phyloP scores from a whole-genome alignment of 2,888 invertebrate genomes.

The Nasonovia ribisnigri region DNA sequence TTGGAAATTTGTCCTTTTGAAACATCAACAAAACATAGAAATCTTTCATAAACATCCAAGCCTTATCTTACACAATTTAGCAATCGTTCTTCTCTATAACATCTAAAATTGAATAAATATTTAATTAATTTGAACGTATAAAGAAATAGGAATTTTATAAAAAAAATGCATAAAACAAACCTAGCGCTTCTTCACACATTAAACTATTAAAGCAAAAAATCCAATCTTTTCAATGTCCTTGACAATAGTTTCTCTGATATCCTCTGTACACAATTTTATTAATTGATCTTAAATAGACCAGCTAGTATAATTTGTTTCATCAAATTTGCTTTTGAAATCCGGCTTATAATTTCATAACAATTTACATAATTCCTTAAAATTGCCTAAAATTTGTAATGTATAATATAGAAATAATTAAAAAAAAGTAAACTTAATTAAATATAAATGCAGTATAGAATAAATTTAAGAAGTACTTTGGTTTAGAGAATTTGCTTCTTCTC shows the following conservation, averaged over 20 bases:
- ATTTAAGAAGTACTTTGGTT: too few species aligned
- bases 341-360: too few species aligned
- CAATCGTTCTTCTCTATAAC: not conserved
- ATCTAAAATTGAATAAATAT: not conserved
- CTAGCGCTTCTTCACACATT: not conserved
- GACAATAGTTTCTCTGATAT: not conserved
- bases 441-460: too few species aligned
- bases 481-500: too few species aligned
- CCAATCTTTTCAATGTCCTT: not conserved
- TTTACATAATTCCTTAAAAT: too few species aligned
- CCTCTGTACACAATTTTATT: not conserved
- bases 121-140: not conserved
- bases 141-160: not conserved
- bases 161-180: not conserved
- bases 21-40: not conserved
- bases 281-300: constrained; percentile 20
- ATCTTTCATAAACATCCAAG: not conserved
- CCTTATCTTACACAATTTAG: not conserved
- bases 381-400: too few species aligned
- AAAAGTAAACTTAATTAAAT: too few species aligned
- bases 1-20: not conserved
- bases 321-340: too few species aligned
- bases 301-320: too few species aligned
- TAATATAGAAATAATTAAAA: too few species aligned
- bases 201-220: not conserved